Evolutionary conservation across 2,797 vertebrate species (phyloP).

Genomic region (Varecia variegata): DNA sequence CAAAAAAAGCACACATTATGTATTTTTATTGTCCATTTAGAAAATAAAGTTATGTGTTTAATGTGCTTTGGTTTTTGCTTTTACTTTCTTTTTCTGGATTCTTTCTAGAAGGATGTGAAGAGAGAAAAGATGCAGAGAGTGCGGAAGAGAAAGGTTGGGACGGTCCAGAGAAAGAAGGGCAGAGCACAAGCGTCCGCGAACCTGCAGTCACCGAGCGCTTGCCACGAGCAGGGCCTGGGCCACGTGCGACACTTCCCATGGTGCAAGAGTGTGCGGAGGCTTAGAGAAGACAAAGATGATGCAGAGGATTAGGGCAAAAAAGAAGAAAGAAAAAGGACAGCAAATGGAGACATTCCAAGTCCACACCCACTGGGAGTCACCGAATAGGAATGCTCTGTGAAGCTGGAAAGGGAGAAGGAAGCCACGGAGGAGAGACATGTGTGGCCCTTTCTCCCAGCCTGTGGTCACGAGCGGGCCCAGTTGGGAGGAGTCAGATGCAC

Average conservation of each 20-base stretch:
- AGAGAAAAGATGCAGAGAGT: background rate
- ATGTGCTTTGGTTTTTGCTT: background rate
- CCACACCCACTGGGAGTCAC: background rate
- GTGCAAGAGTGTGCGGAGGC: background rate
- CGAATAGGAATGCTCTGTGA: background rate
- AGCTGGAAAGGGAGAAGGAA: background rate
- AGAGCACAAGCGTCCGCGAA: background rate
- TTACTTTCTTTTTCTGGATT: background rate
- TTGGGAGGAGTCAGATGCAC: background rate
- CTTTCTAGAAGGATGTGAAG: background rate
- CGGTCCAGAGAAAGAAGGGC: background rate
- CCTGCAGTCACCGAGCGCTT: background rate
- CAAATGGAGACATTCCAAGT: background rate
- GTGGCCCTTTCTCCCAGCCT: background rate
- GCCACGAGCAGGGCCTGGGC: background rate
- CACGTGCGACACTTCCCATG: too few relatives aligned
- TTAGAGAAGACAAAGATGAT: background rate
- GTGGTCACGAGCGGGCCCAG: background rate
- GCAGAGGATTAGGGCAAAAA: background rate
- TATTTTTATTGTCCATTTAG: background rate
- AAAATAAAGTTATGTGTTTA: constrained; percentile 19
- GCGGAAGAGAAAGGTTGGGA: background rate
- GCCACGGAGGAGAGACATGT: too few relatives aligned
- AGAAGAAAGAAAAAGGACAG: background rate
- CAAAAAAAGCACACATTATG: background rate